Conservation (phyloP, 2,113 vertebrate species). For the Hyaena hyaena region DNA sequence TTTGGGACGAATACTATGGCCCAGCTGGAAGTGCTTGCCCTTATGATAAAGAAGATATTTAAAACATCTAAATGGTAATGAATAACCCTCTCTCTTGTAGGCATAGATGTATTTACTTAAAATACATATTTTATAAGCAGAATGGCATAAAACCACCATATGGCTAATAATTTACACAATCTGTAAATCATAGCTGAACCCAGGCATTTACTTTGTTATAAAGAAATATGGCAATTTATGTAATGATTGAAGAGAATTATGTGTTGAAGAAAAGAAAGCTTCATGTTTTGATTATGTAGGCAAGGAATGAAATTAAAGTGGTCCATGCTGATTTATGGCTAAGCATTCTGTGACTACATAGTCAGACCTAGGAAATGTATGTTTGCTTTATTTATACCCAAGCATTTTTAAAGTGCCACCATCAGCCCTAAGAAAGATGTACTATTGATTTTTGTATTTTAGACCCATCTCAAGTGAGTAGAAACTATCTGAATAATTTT, state of each 20-base stretch:
- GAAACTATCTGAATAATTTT: background rate
- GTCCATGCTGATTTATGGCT: constrained; percentile 41
- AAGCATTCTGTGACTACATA: background rate
- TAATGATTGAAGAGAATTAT: constrained; percentile 81
- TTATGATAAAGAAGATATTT: constrained; percentile 32
- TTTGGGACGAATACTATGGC: background rate
- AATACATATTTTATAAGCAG: constrained; percentile 61
- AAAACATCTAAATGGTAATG: constrained; percentile 57
- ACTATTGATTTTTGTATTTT: background rate
- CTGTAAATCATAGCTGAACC: constrained; percentile 73
- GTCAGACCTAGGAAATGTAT: constrained; percentile 24
- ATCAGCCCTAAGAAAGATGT: constrained; percentile 4
- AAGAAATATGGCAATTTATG: constrained; percentile 77
- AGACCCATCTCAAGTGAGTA: background rate
- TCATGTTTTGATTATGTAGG: constrained; percentile 79
- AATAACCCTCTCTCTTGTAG: background rate
- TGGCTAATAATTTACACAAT: constrained; percentile 44
- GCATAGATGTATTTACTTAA: constrained; percentile 63
- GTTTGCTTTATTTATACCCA: constrained; percentile 33
- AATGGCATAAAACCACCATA: constrained; percentile 56
- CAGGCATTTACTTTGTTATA: constrained; percentile 69
- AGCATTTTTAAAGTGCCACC: constrained; percentile 36
- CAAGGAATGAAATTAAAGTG: constrained; percentile 76
- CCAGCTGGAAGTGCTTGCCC: constrained; percentile 28
- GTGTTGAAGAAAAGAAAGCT: constrained; percentile 73